Evolutionary conservation across 2,113 vertebrate species (phyloP).

Genomic region (Gila orcuttii): DNA sequence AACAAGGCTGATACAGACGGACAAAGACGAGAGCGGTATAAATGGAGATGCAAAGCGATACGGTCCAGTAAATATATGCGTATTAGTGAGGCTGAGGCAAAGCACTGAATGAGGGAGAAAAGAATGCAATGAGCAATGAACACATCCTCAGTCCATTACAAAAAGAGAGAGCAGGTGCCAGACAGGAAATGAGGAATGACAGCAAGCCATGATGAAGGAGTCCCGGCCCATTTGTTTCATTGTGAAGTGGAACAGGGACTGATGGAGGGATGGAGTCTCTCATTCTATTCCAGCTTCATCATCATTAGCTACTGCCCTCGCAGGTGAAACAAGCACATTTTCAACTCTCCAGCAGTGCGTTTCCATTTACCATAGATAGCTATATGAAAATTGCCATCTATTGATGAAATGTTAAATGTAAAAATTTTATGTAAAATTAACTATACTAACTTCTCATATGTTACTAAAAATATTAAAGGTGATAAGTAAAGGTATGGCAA

Average conservation of each 20-base stretch:
- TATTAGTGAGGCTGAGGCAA: neutral
- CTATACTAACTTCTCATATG: neutral
- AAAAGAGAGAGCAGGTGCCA: slow-evolving; percentile 25
- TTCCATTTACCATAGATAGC: slow-evolving; percentile 8
- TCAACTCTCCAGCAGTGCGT: neutral
- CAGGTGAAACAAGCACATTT: neutral
- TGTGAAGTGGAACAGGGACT: neutral
- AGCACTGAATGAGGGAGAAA: slow-evolving; percentile 9
- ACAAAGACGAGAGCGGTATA: neutral
- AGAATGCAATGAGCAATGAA: slow-evolving; percentile 26
- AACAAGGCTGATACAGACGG: slow-evolving; percentile 16
- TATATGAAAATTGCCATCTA: neutral
- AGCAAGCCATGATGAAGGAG: slow-evolving; percentile 7
- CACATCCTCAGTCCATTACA: neutral
- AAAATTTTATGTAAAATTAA: neutral
- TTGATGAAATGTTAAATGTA: neutral
- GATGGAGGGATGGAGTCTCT: neutral
- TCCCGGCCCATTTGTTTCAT: neutral
- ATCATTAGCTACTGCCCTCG: neutral
- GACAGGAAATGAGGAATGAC: slow-evolving; percentile 23
- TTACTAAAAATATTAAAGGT: neutral
- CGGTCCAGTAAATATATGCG: neutral
- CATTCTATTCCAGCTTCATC: neutral
- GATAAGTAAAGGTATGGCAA: neutral
- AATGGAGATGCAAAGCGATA: slow-evolving; percentile 1